These are phyloP conservation scores for Papilio polyxenes DNA, from an alignment of 1,140 invertebrate species.

Conservation along the genomic window DNA sequence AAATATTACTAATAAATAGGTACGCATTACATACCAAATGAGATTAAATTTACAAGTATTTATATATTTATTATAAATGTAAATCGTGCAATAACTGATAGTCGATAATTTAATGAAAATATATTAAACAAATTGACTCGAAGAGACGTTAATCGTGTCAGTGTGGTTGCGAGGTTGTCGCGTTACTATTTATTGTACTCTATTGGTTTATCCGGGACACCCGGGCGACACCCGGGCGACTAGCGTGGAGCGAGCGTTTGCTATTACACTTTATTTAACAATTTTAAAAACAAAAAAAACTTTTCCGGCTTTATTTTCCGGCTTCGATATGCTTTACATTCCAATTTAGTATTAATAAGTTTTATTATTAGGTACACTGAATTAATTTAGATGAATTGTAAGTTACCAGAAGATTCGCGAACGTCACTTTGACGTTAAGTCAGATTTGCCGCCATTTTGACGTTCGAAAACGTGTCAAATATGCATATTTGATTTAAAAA, in stretches of 20 bases:
- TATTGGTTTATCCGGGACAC: slow-evolving; percentile 57
- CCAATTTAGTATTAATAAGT: slow-evolving; percentile 73
- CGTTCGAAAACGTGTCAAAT: slow-evolving; percentile 37
- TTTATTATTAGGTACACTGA: slow-evolving; percentile 71
- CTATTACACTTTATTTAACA: slow-evolving; percentile 58
- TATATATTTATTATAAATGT: slow-evolving; percentile 81
- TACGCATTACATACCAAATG: slow-evolving; percentile 78
- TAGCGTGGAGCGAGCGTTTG: slow-evolving; percentile 41
- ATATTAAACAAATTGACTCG: slow-evolving; percentile 76
- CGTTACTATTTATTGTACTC: slow-evolving; percentile 79
- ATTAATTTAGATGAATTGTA: slow-evolving; percentile 75
- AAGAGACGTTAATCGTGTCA: slow-evolving; percentile 65
- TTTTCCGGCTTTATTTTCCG: slow-evolving; percentile 62
- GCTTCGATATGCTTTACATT: slow-evolving; percentile 73
- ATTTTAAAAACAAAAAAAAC: slow-evolving; percentile 54
- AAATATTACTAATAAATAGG: slow-evolving; percentile 80
- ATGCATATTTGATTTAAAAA: slow-evolving; percentile 57
- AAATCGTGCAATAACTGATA: slow-evolving; percentile 81
- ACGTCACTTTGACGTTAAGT: slow-evolving; percentile 42
- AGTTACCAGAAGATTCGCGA: slow-evolving; percentile 60
- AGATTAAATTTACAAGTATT: slow-evolving; percentile 81
- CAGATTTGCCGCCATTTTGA: slow-evolving; percentile 42
- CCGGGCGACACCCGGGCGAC: background rate
- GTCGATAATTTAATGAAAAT: slow-evolving; percentile 79
- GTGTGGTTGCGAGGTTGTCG: slow-evolving; percentile 46